Conservation (phyloP, 92 coral and sea anemone species). For the Palythoa grandiflora region DNA sequence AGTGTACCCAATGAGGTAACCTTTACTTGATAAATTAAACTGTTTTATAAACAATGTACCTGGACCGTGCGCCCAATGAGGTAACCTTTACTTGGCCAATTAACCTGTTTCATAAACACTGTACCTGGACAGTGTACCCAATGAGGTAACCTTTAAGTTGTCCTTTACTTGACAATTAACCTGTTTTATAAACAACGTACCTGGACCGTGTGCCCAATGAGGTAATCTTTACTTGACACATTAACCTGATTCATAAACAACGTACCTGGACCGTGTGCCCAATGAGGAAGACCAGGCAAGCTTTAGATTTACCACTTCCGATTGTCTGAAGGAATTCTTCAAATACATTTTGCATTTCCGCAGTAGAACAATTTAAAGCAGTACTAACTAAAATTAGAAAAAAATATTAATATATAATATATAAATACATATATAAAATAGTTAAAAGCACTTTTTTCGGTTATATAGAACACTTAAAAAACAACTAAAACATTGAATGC, state of each 20-base stretch:
- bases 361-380: conserved; percentile 22
- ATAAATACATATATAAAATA: no score
- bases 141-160: no score
- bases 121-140: no score
- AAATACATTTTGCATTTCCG: neutral
- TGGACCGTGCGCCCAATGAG: conserved; percentile 76
- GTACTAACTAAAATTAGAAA: neutral
- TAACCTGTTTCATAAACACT: no score
- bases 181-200: no score
- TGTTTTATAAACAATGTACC: conserved; percentile 26
- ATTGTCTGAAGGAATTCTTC: conserved; percentile 12
- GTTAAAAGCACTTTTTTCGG: neutral
- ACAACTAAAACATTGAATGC: no score
- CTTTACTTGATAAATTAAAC: neutral
- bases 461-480: no score
- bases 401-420: no score
- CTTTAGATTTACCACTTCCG: conserved; percentile 20
- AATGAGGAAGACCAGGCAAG: conserved; percentile 73
- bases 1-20: conserved; percentile 69
- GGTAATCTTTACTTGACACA: conserved; percentile 23
- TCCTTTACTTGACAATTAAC: no score
- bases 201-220: no score
- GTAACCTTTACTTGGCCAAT: conserved; percentile 7
- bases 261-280: conserved; percentile 83
- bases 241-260: neutral